phyloP scores from a whole-genome alignment of 2,797 vertebrate genomes.

The Micropoecilia bifurca region DNA sequence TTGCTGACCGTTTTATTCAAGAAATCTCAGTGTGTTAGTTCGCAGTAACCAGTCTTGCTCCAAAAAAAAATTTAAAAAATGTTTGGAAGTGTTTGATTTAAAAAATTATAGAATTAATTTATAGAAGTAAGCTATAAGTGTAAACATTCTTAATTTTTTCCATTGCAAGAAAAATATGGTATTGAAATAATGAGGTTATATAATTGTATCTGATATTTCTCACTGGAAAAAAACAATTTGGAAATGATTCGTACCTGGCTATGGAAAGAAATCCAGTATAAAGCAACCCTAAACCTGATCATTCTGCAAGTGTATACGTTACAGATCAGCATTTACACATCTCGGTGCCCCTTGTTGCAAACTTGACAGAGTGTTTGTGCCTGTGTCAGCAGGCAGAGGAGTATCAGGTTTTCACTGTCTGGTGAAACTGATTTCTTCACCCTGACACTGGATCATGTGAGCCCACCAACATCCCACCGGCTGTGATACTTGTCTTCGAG shows the following conservation, averaged over 20 bases:
- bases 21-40: neutral
- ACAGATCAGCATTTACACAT: neutral
- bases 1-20: neutral
- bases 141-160: neutral
- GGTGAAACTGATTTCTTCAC: conserved; percentile 1
- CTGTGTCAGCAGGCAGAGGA: conserved; percentile 17
- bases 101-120: neutral
- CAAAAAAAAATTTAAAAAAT: neutral
- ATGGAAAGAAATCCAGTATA: neutral
- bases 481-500: conserved; percentile 34
- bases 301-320: neutral
- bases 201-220: neutral
- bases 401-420: conserved; percentile 18
- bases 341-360: neutral
- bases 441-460: conserved; percentile 26
- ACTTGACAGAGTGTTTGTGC: conserved; percentile 7
- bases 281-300: neutral
- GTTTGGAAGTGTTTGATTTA: neutral
- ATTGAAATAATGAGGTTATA: neutral
- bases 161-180: neutral
- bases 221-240: neutral
- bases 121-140: neutral
- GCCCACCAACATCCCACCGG: conserved; percentile 13
- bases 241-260: neutral
- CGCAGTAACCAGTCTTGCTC: neutral